These are phyloP conservation scores for Neodiprion pinetum DNA, from an alignment of 1,140 invertebrate genomes.

Conservation along the genomic window DNA sequence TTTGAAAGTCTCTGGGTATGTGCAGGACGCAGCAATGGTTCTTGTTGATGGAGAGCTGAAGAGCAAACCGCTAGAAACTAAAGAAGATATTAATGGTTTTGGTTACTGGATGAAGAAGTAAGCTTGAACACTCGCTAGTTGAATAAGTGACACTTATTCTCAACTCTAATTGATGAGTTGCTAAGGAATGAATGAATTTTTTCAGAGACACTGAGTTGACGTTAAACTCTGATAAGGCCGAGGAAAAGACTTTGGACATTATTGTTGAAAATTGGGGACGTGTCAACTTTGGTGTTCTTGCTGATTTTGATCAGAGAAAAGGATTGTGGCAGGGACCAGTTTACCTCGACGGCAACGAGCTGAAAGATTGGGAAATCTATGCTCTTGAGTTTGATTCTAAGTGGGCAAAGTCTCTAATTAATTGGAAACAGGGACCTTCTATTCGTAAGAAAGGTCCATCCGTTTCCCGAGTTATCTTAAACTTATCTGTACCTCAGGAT, in stretches of 20 bases:
- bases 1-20: constrained; percentile 57
- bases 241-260: constrained; percentile 58
- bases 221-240: constrained; percentile 29
- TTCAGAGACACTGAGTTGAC: constrained; percentile 21
- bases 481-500: constrained; percentile 41
- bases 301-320: constrained; percentile 60
- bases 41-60: constrained; percentile 56
- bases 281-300: constrained; percentile 62
- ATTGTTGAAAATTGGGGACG: constrained; percentile 69
- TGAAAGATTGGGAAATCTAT: constrained; percentile 60
- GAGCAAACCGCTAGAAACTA: constrained; percentile 44
- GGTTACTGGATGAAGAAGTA: constrained; percentile 59
- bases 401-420: constrained; percentile 47
- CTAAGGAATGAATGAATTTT: background rate
- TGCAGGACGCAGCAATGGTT: constrained; percentile 65
- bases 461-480: constrained; percentile 44
- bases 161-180: background rate
- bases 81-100: constrained; percentile 50
- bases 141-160: too few species aligned
- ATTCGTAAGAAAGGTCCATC: constrained; percentile 34
- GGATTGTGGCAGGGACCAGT: constrained; percentile 61
- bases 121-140: constrained; percentile 22
- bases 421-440: constrained; percentile 25
- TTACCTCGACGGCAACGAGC: constrained; percentile 49
- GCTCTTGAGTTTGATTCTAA: constrained; percentile 63